Conservation (phyloP, 2,888 invertebrate species). For the Cacoxenus indagator region DNA sequence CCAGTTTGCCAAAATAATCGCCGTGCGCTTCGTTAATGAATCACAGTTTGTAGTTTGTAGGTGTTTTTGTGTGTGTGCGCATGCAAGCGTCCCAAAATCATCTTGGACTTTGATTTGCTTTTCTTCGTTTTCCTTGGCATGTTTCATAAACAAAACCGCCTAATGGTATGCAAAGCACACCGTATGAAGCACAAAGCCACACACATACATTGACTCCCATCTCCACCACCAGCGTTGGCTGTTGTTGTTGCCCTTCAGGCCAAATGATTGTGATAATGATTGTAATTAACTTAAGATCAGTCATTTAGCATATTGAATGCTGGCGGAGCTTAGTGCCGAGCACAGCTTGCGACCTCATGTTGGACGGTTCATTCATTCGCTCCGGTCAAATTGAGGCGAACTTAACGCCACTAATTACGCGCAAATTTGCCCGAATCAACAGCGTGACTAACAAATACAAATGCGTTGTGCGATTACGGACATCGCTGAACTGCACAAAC, state of each 20-base stretch:
- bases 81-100: neutral
- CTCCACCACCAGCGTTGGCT: neutral
- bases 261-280: slow-evolving; percentile 40
- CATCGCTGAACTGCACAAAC: no score
- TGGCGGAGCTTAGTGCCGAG: neutral
- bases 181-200: neutral
- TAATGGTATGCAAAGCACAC: neutral
- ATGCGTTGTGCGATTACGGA: slow-evolving; percentile 7
- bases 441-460: neutral
- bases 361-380: neutral
- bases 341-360: neutral
- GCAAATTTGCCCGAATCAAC: slow-evolving; percentile 1
- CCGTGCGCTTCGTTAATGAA: neutral
- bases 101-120: neutral
- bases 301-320: slow-evolving; percentile 38
- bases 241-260: neutral
- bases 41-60: neutral
- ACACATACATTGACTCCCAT: neutral
- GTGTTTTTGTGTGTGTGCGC: no score
- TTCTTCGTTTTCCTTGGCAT: neutral
- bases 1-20: no score
- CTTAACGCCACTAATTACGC: slow-evolving; percentile 1
- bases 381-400: neutral
- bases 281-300: slow-evolving; percentile 57
- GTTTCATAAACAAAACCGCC: neutral